phyloP scores from a whole-genome alignment of 2,113 vertebrate genomes.

The Psittacula cyanocephala region DNA sequence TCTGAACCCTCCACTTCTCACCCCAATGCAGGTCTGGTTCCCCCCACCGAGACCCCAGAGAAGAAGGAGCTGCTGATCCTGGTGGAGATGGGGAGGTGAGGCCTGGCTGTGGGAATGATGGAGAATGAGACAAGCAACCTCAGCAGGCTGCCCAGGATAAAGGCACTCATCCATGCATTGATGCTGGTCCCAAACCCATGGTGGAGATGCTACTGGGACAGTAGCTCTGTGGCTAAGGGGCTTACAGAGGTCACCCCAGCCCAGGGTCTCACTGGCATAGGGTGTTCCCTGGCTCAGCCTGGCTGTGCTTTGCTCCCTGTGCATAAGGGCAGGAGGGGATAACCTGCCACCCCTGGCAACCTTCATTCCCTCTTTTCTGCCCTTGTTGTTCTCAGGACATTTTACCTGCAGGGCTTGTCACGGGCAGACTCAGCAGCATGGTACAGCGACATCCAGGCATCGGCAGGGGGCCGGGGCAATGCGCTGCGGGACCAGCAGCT shows the following conservation, averaged over 20 bases:
- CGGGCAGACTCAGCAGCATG: slow-evolving; percentile 85
- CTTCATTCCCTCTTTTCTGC: slow-evolving; percentile 28
- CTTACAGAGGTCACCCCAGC: background rate
- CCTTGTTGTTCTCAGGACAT: slow-evolving; percentile 80
- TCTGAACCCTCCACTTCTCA: background rate
- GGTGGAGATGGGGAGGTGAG: slow-evolving; percentile 94
- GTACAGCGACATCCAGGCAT: slow-evolving; percentile 86
- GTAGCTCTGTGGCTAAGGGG: background rate
- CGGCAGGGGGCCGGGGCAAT: slow-evolving; percentile 87
- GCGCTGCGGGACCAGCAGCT: slow-evolving; percentile 92
- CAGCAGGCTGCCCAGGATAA: background rate
- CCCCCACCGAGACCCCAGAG: slow-evolving; percentile 82
- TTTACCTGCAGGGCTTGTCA: slow-evolving; percentile 89
- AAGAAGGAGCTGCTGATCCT: slow-evolving; percentile 92
- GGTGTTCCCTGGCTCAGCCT: rapidly evolving
- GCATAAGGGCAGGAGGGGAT: rapidly evolving
- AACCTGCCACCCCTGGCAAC: background rate
- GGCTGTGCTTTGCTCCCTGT: background rate
- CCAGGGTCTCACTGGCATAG: rapidly evolving
- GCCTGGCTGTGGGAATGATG: rapidly evolving
- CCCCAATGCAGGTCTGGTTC: slow-evolving; percentile 77
- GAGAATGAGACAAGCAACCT: background rate
- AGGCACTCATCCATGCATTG: rapidly evolving
- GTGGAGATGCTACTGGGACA: background rate
- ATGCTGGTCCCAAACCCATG: rapidly evolving